Percentiles rank a stretch among this genome's conserved stretches.
Evolutionary conservation across 2,113 vertebrate species (phyloP).

Genomic region (Gopherus flavomarginatus): DNA sequence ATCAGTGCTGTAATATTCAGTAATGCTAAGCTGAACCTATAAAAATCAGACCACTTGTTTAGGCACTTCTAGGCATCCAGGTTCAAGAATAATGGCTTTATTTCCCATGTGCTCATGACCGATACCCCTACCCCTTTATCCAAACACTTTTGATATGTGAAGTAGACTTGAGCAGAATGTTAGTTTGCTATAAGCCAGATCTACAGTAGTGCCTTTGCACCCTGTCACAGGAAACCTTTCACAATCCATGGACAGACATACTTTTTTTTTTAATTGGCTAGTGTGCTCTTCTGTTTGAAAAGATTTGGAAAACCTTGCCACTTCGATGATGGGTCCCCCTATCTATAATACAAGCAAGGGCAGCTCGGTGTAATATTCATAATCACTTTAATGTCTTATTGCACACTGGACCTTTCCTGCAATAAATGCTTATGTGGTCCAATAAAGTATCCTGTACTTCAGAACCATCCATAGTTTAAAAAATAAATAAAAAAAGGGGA

Average conservation of each 20-base stretch:
- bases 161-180: background rate
- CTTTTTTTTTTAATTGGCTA: background rate
- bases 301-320: background rate
- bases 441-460: background rate
- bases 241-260: background rate
- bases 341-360: background rate
- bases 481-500: background rate
- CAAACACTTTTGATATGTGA: fast-evolving
- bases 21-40: background rate
- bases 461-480: background rate
- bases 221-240: background rate
- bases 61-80: background rate
- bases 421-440: background rate
- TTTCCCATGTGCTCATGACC: background rate
- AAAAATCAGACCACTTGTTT: background rate
- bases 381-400: background rate
- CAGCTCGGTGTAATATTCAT: background rate
- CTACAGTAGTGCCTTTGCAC: background rate
- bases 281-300: background rate
- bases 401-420: background rate
- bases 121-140: background rate
- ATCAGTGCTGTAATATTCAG: background rate
- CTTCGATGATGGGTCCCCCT: background rate
- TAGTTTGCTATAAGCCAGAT: fast-evolving
- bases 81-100: background rate